Evolutionary conservation across 1,140 invertebrate species (phyloP).

Genomic region (Planococcus citri): DNA sequence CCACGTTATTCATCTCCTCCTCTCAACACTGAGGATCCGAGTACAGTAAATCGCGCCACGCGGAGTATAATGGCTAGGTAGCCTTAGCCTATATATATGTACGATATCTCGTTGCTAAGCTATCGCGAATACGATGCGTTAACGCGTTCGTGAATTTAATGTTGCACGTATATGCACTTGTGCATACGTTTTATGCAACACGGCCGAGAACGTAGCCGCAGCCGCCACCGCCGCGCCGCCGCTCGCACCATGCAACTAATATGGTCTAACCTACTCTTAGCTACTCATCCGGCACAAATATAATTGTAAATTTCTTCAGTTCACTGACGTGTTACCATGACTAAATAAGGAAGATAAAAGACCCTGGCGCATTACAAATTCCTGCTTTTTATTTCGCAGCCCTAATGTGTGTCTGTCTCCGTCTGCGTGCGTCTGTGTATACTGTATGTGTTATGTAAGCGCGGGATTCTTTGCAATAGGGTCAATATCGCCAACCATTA

Average conservation of each 20-base stretch:
- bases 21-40: too few species aligned
- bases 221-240: too few species aligned
- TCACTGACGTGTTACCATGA: constrained; percentile 1
- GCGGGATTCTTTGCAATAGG: background rate
- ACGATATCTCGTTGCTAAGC: too few species aligned
- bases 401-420: too few species aligned
- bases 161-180: background rate
- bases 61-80: too few species aligned
- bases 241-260: background rate
- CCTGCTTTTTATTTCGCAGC: background rate
- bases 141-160: too few species aligned
- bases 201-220: too few species aligned
- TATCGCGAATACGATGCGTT: too few species aligned
- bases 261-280: background rate
- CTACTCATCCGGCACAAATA: constrained; percentile 2
- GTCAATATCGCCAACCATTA: background rate
- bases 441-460: background rate
- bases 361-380: background rate
- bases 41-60: too few species aligned
- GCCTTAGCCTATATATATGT: too few species aligned
- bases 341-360: constrained; percentile 7
- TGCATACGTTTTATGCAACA: background rate
- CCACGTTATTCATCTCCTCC: too few species aligned
- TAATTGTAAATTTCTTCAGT: constrained; percentile 8
- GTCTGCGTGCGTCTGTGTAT: too few species aligned